Evolutionary conservation across 30 jellyfish, hydroid and myxozoan species (phyloP).

Genomic region (Turritopsis rubra): DNA sequence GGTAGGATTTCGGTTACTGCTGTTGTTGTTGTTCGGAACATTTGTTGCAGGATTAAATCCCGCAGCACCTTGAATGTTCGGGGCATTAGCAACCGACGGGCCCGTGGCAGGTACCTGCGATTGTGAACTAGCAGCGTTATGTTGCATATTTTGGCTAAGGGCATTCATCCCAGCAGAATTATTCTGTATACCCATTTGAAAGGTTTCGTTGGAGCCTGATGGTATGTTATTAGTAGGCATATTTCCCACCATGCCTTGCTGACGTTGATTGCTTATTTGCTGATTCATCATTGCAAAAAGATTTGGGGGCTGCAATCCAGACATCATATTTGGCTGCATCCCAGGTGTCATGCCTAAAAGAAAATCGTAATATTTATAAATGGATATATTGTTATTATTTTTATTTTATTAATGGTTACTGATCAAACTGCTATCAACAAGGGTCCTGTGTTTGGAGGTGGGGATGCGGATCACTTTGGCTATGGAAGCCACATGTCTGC

Average conservation of each 20-base stretch:
- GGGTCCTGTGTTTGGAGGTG: too few species aligned
- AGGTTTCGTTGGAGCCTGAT: not conserved
- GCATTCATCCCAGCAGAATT: not conserved
- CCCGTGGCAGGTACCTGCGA: constrained; percentile 36
- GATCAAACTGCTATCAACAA: too few species aligned
- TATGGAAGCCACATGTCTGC: too few species aligned
- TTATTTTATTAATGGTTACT: too few species aligned
- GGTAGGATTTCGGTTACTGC: constrained; percentile 35
- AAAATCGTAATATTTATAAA: not conserved
- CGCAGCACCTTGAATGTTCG: constrained; percentile 34
- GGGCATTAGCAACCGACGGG: constrained; percentile 47
- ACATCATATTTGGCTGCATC: constrained; percentile 56
- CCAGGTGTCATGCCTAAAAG: constrained; percentile 1
- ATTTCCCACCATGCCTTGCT: constrained; percentile 11
- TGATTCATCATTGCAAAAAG: constrained; percentile 36
- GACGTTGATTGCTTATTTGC: not conserved
- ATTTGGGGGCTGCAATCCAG: constrained; percentile 54
- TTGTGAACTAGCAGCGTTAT: not conserved
- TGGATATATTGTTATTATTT: too few species aligned
- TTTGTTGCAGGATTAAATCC: not conserved
- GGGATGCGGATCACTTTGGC: too few species aligned
- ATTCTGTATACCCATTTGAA: constrained; percentile 16
- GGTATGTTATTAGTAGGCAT: constrained; percentile 6
- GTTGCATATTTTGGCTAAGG: not conserved
- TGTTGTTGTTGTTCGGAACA: constrained; percentile 28